Evolutionary conservation across 2,797 vertebrate genomes (phyloP).

Genomic region (Gymnoscopelus braueri): DNA sequence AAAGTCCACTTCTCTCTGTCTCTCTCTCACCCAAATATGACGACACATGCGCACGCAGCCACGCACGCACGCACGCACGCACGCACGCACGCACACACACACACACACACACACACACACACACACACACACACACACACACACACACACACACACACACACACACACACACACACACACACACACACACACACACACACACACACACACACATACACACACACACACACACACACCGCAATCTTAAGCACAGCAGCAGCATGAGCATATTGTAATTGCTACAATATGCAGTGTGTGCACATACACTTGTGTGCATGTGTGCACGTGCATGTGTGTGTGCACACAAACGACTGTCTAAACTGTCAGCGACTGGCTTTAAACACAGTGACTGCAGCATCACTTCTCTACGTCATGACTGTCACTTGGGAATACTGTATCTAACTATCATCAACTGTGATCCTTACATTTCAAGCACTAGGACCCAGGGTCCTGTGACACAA

Average conservation of each 20-base stretch:
- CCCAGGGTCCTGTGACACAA: conserved; percentile 61
- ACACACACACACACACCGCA: conserved; percentile 26
- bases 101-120: conserved; percentile 42
- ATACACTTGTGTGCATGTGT: neutral
- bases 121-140: conserved; percentile 12
- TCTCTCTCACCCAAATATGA: conserved; percentile 3
- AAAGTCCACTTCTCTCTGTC: conserved; percentile 64
- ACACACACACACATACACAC: conserved; percentile 27
- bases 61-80: conserved; percentile 34
- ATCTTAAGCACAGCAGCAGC: no score
- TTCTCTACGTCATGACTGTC: neutral
- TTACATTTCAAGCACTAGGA: conserved; percentile 50
- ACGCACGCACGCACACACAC: conserved; percentile 19
- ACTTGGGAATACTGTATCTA: neutral
- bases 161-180: conserved; percentile 42
- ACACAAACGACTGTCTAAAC: no score
- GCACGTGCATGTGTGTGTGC: neutral
- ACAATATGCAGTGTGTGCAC: neutral
- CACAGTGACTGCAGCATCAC: no score
- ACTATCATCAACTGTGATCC: neutral
- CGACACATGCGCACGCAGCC: conserved; percentile 10
- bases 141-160: conserved; percentile 15
- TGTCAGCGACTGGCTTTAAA: no score
- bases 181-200: conserved; percentile 12
- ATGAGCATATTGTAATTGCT: no score